Percentiles rank a stretch among this genome's conserved stretches.
These are phyloP conservation scores for Pithys albifrons DNA, from an alignment of 2,113 vertebrate genomes.

Conservation along the genomic window DNA sequence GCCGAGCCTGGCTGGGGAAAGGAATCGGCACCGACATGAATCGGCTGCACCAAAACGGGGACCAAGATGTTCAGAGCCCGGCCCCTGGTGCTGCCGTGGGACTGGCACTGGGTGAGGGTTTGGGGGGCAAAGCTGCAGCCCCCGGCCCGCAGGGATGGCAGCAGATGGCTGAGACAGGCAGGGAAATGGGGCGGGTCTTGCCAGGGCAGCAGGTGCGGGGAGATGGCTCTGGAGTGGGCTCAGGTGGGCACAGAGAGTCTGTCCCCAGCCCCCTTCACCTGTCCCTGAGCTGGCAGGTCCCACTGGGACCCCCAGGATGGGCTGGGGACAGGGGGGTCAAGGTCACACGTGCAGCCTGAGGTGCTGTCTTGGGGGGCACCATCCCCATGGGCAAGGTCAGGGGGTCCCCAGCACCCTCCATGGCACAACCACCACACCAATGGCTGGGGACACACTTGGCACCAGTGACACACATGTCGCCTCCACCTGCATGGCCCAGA, in stretches of 20 bases:
- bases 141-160: fast-evolving
- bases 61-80: fast-evolving
- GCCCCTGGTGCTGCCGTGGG: fast-evolving
- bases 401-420: neutral
- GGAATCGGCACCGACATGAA: no score
- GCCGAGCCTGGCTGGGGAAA: neutral
- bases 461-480: fast-evolving
- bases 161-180: neutral
- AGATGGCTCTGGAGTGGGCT: neutral
- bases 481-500: neutral
- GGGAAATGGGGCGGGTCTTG: fast-evolving
- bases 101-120: fast-evolving
- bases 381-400: fast-evolving
- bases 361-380: fast-evolving
- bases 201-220: neutral
- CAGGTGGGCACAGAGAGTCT: neutral
- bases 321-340: neutral
- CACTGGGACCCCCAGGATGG: fast-evolving
- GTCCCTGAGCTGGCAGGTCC: fast-evolving
- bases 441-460: neutral
- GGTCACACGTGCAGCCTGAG: fast-evolving
- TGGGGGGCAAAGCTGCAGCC: neutral
- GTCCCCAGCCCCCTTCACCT: neutral
- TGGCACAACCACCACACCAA: fast-evolving
- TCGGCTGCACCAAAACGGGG: fast-evolving